Evolutionary conservation across 2,888 invertebrate species (phyloP), one percentile per base, ranked within the genome.

Genomic region (Andrena dorsata): DNA sequence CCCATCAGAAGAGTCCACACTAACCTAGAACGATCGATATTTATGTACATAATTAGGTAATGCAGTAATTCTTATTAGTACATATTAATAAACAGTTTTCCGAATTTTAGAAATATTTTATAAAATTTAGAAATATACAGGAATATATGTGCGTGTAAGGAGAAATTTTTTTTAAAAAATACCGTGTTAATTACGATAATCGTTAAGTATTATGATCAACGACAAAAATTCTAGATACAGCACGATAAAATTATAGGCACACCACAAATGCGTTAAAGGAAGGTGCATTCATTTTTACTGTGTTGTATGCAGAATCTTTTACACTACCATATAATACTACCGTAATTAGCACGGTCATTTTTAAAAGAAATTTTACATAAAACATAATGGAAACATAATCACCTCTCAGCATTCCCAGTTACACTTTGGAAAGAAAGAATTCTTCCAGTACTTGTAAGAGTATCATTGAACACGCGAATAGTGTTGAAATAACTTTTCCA

Each of bases 1-100:
- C 53, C 53, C 8, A 53, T 53, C 53, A 53, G 1, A 53, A 53
- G 53, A 53, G 53, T 2, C 53, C 53, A 53, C 20, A 53, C 2
- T 20, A 53, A 53, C 53, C 0, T 53, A 8, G 20, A 53, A 53
- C 53, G 53, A 20, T 20, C 20, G 8, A 53, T 53, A 53, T 53
- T 53, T 53, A 53, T 53, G 53, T 53, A 53, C 20, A 53, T 53
- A 51, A 51, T 51, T 51, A 53, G 53, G 53, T 53, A 53, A 20
- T 41, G 20, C 53, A 53, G 8, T 53, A 53, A 53, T 53, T 53
- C 53, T 2, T 53, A 20, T 53, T 53, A 20, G 53, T 53, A 53
- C 8, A 53, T 53, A 53, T 53, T 53, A 53, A 53, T 53, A 53
- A 53, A 53, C 20, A 53, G 20, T 20, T 53, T 53, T 8, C 51